These are phyloP conservation scores for Melanotus villosus DNA, from an alignment of 2,888 invertebrate species.

Conservation along the genomic window DNA sequence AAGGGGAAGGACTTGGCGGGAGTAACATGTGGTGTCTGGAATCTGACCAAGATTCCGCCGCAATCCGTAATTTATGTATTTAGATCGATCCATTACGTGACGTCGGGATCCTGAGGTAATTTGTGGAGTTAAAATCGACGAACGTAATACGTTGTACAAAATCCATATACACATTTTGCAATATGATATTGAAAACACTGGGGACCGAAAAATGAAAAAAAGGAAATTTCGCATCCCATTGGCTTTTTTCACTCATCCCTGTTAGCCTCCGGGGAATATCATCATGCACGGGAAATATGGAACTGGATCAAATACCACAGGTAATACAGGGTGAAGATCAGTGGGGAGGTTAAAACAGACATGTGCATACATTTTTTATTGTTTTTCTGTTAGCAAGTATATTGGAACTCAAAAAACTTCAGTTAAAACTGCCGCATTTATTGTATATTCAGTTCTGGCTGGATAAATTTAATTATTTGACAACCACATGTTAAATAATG, in stretches of 20 bases:
- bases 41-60: slow-evolving; percentile 45
- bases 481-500: background rate
- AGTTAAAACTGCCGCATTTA: background rate
- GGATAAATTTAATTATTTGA: background rate
- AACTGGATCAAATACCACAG: slow-evolving; percentile 34
- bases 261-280: slow-evolving; percentile 32
- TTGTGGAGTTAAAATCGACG: background rate
- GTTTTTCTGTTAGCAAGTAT: background rate
- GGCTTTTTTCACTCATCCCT: slow-evolving; percentile 36
- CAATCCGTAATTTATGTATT: slow-evolving; percentile 45
- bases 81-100: slow-evolving; percentile 38
- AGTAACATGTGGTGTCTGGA: slow-evolving; percentile 44
- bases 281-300: slow-evolving; percentile 31
- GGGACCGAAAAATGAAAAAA: slow-evolving; percentile 21
- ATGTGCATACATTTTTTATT: slow-evolving; percentile 10
- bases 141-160: slow-evolving; percentile 29
- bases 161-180: slow-evolving; percentile 21
- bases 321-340: slow-evolving; percentile 22
- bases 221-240: slow-evolving; percentile 34
- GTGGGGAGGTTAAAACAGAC: slow-evolving; percentile 25
- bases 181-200: slow-evolving; percentile 6
- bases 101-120: slow-evolving; percentile 30
- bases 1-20: slow-evolving; percentile 35
- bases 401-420: background rate
- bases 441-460: background rate